Evolutionary conservation across 2,888 invertebrate species (phyloP).

Genomic region (Thymelicus lineola): DNA sequence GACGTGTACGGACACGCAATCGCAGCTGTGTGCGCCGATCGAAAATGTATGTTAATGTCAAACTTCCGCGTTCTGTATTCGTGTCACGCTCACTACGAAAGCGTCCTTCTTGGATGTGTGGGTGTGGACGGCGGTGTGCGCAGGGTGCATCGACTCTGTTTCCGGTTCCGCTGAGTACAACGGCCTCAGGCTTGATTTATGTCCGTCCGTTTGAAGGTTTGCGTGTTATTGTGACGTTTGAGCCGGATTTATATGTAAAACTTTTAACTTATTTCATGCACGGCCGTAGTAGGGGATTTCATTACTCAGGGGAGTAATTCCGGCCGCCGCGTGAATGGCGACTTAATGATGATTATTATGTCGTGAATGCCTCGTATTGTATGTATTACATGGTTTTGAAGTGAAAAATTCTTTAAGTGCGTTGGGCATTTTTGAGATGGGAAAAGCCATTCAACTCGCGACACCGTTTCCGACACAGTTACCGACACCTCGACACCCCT

Average conservation of each 20-base stretch:
- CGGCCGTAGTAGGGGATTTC: slow-evolving; percentile 41
- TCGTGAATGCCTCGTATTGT: background rate
- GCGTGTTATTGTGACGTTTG: slow-evolving; percentile 76
- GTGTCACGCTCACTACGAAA: slow-evolving; percentile 67
- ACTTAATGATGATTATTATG: slow-evolving; percentile 30
- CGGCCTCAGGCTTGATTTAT: slow-evolving; percentile 79
- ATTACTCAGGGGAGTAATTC: slow-evolving; percentile 35
- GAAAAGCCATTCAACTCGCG: too few species aligned
- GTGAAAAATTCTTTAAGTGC: too few species aligned
- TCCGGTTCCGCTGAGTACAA: slow-evolving; percentile 79
- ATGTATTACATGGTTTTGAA: background rate
- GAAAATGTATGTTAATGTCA: slow-evolving; percentile 78
- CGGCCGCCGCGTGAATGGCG: slow-evolving; percentile 13
- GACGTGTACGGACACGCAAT: slow-evolving; percentile 52
- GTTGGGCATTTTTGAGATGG: too few species aligned
- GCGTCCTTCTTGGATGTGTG: slow-evolving; percentile 34
- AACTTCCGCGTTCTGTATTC: slow-evolving; percentile 78
- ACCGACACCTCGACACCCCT: too few species aligned
- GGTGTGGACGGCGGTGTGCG: slow-evolving; percentile 51
- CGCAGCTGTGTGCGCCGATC: slow-evolving; percentile 58
- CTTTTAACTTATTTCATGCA: slow-evolving; percentile 44
- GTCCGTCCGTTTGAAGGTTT: slow-evolving; percentile 69
- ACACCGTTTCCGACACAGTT: too few species aligned
- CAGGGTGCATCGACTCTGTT: slow-evolving; percentile 82
- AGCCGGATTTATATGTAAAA: slow-evolving; percentile 55